These are phyloP conservation scores for Xenopus tropicalis DNA, from an alignment of 2,113 vertebrate species.

Conservation along the genomic window DNA sequence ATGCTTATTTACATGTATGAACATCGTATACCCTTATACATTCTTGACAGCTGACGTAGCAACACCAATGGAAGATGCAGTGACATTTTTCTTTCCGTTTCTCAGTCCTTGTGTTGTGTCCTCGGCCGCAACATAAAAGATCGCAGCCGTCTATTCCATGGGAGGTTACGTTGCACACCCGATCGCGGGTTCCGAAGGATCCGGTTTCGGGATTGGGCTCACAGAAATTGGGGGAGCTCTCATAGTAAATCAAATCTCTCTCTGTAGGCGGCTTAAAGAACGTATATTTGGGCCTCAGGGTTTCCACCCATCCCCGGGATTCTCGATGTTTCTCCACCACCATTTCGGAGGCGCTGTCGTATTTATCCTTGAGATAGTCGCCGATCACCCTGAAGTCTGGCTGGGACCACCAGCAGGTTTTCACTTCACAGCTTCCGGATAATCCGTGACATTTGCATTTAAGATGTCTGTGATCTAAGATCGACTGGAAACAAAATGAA, in stretches of 20 bases:
- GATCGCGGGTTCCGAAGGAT: constrained; percentile 73
- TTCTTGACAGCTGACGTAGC: constrained; percentile 78
- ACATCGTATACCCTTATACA: constrained; percentile 74
- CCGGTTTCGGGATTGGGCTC: constrained; percentile 74
- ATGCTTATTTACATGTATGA: constrained; percentile 74
- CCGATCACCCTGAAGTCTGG: constrained; percentile 74
- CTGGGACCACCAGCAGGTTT: constrained; percentile 81
- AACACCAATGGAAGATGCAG: constrained; percentile 81
- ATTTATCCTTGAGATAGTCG: constrained; percentile 80
- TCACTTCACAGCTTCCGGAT: constrained; percentile 77
- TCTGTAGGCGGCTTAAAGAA: constrained; percentile 77
- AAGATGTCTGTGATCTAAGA: constrained; percentile 73
- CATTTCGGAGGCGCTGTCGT: constrained; percentile 78
- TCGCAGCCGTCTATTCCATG: constrained; percentile 77
- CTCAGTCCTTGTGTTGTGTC: constrained; percentile 75
- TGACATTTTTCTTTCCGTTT: constrained; percentile 72
- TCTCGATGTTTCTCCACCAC: constrained; percentile 77
- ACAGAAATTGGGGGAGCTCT: constrained; percentile 77
- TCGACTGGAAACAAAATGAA: constrained; percentile 62
- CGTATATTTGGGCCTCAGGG: constrained; percentile 71
- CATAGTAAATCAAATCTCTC: constrained; percentile 75
- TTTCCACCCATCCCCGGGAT: constrained; percentile 77
- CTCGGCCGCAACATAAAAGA: constrained; percentile 73
- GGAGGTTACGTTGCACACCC: constrained; percentile 74
- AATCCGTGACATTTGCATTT: constrained; percentile 79